phyloP scores from a whole-genome alignment of 2,888 invertebrate species.

The Pyrrhia umbra region DNA sequence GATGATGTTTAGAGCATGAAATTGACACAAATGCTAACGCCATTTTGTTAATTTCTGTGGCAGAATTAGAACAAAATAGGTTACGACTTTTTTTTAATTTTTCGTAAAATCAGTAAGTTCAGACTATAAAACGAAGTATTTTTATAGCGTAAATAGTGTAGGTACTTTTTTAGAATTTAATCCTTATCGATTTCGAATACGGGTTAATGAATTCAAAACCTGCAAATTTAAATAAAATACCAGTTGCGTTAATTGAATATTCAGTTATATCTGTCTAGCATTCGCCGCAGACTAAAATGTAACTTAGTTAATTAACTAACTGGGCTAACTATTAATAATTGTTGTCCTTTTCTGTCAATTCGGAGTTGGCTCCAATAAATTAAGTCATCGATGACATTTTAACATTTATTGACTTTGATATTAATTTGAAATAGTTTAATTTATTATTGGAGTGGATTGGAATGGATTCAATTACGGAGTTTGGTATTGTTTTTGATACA shows the following conservation, averaged over 20 bases:
- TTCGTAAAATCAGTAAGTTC: too few relatives aligned
- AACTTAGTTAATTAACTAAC: constrained; percentile 32
- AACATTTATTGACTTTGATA: constrained; percentile 42
- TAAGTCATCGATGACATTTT: constrained; percentile 37
- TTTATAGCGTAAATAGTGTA: too few relatives aligned
- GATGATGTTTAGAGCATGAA: too few relatives aligned
- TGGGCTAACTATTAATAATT: constrained; percentile 24
- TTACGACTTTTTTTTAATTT: too few relatives aligned
- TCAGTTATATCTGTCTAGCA: constrained; percentile 12
- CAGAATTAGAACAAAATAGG: too few relatives aligned
- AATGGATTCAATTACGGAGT: constrained; percentile 1
- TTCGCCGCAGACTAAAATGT: constrained; percentile 13
- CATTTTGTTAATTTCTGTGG: too few relatives aligned
- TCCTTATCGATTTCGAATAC: not conserved
- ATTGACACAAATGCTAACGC: too few relatives aligned
- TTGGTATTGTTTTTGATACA: constrained; percentile 1
- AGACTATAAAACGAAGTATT: too few relatives aligned
- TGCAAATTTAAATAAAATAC: not conserved
- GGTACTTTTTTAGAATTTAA: not conserved
- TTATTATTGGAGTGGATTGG: constrained; percentile 13
- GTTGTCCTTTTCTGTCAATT: constrained; percentile 39
- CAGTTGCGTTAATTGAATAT: not conserved
- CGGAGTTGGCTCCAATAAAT: constrained; percentile 22
- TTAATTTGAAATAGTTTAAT: constrained; percentile 46
- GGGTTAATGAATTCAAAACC: not conserved